Percentiles rank a stretch among this genome's conserved stretches.
Conservation (phyloP, 2,888 invertebrate genomes). For the Orthonevra nobilis region DNA sequence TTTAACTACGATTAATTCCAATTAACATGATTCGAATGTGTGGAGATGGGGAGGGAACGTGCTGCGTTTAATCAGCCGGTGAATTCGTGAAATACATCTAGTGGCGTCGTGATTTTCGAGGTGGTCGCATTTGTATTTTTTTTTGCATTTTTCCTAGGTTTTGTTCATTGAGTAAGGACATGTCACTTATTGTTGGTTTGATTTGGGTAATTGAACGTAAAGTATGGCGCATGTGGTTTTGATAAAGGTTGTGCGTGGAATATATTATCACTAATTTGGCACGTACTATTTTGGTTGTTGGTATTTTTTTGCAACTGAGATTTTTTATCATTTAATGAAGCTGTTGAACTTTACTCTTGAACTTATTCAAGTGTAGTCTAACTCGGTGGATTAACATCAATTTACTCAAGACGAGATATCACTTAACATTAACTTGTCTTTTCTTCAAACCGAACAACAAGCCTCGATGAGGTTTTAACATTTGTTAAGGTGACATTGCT, state of each 20-base stretch:
- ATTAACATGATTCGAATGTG: too few relatives aligned
- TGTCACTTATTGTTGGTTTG: background rate
- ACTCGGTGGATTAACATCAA: too few relatives aligned
- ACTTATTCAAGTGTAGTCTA: too few relatives aligned
- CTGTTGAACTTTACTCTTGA: background rate
- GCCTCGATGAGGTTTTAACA: too few relatives aligned
- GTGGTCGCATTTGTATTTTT: background rate
- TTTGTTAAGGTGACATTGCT: too few relatives aligned
- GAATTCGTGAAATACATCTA: conserved; percentile 33
- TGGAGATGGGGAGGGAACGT: too few relatives aligned
- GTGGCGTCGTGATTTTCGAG: conserved; percentile 10
- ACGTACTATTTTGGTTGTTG: too few relatives aligned
- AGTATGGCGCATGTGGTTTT: background rate
- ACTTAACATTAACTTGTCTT: too few relatives aligned
- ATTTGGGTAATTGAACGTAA: conserved; percentile 25
- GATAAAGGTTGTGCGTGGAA: background rate
- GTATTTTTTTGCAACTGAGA: background rate
- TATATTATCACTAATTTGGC: too few relatives aligned
- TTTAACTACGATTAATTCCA: too few relatives aligned
- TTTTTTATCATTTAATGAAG: background rate
- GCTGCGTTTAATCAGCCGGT: conserved; percentile 11
- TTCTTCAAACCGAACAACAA: too few relatives aligned
- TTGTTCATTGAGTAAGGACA: conserved; percentile 22
- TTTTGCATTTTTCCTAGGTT: background rate
- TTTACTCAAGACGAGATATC: too few relatives aligned